Conservation (phyloP, 2,888 invertebrate species). For the Petrolisthes manimaculis region DNA sequence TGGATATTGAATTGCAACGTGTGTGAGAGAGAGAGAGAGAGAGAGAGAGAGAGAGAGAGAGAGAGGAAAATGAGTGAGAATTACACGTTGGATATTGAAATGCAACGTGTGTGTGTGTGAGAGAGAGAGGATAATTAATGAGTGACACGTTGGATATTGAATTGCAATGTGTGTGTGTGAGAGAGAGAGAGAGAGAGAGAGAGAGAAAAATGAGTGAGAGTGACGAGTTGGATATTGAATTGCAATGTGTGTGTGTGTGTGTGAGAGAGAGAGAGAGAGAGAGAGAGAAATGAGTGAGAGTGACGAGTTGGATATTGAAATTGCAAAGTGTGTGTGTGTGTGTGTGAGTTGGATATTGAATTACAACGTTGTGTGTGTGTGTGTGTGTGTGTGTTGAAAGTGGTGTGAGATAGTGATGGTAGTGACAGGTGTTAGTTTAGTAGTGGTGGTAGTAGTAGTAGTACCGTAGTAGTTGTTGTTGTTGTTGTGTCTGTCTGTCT, state of each 20-base stretch:
- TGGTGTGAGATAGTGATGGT: not conserved
- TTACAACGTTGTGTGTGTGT: not conserved
- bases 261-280: not conserved
- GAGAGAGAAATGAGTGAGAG: not conserved
- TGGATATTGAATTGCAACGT: too few species aligned
- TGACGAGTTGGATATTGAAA: not conserved
- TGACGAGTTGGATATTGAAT: not conserved
- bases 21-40: not conserved
- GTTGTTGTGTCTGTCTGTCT: too few species aligned
- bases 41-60: not conserved
- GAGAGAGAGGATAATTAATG: not conserved
- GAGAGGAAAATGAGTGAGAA: not conserved
- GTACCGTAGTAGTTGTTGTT: too few species aligned
- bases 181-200: not conserved
- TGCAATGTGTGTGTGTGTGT: not conserved
- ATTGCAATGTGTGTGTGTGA: not conserved
- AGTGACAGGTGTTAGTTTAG: not conserved
- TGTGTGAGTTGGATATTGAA: not conserved
- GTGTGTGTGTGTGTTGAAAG: not conserved
- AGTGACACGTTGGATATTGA: not conserved
- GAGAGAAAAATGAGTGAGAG: not conserved
- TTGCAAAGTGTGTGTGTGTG: not conserved
- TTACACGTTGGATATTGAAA: not conserved
- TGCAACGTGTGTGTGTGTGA: not conserved
- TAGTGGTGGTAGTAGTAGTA: conserved; percentile 2